These are phyloP conservation scores for Phenacoccus solenopsis DNA, from an alignment of 1,140 invertebrate genomes.

Conservation along the genomic window DNA sequence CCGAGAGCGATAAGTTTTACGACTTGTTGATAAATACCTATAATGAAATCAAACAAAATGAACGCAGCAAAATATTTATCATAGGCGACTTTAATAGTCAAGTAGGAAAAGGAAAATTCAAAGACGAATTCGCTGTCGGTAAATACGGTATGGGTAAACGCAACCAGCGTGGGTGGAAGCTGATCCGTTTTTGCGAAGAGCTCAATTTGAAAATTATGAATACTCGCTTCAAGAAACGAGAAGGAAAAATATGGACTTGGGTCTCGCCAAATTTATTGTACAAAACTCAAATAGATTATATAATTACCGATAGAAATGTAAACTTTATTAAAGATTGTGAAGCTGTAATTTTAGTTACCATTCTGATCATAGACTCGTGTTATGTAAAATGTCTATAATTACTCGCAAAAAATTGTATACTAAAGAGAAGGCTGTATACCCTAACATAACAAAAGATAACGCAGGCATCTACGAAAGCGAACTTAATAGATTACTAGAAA, in stretches of 20 bases:
- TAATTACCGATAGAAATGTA: background rate
- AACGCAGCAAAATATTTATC: background rate
- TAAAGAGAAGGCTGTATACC: no score
- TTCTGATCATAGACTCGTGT: conserved; percentile 13
- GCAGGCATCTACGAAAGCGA: background rate
- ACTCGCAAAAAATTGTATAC: no score
- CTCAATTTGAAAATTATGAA: background rate
- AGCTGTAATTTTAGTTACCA: background rate
- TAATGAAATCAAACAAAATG: no score
- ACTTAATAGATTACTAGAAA: background rate
- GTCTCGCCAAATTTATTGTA: background rate
- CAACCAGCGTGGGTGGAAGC: background rate
- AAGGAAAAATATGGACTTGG: conserved; percentile 16
- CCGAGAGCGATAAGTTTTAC: conserved; percentile 11
- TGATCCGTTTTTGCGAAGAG: background rate
- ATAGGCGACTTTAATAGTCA: background rate
- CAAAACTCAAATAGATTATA: conserved; percentile 11
- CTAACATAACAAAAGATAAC: background rate
- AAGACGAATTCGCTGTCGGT: background rate
- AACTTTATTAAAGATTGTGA: background rate
- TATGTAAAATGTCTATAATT: background rate
- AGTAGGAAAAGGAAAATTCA: background rate
- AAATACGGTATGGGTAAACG: conserved; percentile 6
- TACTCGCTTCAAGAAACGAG: background rate
- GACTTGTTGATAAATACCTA: background rate